Base-by-base conservation (phyloP, 1,140 invertebrate species). In the Drosophila biarmipes region DNA sequence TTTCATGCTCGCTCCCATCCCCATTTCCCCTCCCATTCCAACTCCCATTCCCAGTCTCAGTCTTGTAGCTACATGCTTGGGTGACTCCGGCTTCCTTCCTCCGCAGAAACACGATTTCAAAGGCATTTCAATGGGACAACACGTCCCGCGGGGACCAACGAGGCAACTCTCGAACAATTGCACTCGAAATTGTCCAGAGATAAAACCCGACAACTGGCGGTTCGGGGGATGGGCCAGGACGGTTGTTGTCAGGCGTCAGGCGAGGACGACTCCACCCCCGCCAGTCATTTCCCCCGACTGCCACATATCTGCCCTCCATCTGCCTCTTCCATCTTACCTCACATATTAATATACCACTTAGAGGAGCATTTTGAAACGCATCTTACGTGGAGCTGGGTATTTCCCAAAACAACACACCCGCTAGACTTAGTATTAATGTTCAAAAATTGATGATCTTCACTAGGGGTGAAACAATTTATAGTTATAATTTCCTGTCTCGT, bases 81-180 rank as follows among this genome's bases (percentile, higher is more conserved):
- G 59, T 86, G 75, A 86, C 74, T 80, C 62, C 46, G 51, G 56
- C 68, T 85, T 80, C 77, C 76, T 79, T 87, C 59, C 73, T 69
- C 58, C 61, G 45, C 61, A 71, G 43, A 46, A 71, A 66, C 59
- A 72, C 78, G 66, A 78, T 78, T 75, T 46, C 53, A 71, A 74
- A 77, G 57, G 56, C 73, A 62, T 49, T 49, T 49, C 46, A 31
- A 49, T 34, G 55, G 46, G 66, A 58, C 46, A 62, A 66, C 73
- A 81, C 80, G 68, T 86, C 82, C 82, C 82, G 35, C 17, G 81
- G 66, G 81, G 58, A 54, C 49, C 27, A 27, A 24, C 45, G 31
- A 46, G 48, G 31, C 58, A 48, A 35, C 72, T 75, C 61, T 54
- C n/a, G 40, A 67, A 78, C 79, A 73, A 86, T 78, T 81, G 73